Conservation (phyloP, 2,797 vertebrate species). For the Neosilurus hyrtlii region DNA sequence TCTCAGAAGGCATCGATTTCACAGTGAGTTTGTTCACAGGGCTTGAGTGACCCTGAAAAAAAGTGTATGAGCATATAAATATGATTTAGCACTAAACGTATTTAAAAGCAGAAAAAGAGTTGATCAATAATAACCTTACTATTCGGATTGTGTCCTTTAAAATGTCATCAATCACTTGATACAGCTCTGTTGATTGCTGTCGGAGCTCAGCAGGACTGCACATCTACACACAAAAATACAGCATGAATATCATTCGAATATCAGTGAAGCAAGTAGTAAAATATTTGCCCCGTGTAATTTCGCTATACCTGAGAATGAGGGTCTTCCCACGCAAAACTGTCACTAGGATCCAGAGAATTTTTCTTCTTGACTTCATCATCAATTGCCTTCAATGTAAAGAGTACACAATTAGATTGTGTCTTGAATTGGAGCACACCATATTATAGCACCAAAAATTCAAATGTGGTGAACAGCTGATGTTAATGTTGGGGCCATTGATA, state of each 20-base stretch:
- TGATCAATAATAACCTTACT: conserved; percentile 70
- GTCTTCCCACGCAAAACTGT: conserved; percentile 63
- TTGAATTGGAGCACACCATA: not conserved
- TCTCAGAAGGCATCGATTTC: conserved; percentile 58
- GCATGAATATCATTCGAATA: not conserved
- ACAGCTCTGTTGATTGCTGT: conserved; percentile 90
- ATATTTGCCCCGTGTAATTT: not conserved
- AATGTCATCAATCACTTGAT: conserved; percentile 88
- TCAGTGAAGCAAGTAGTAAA: not conserved
- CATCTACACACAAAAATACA: conserved; percentile 74
- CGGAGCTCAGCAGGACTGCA: conserved; percentile 88
- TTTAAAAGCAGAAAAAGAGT: conserved; percentile 10
- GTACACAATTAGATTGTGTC: conserved; percentile 22
- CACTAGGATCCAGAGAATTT: conserved; percentile 49
- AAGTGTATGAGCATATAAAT: not conserved
- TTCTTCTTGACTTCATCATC: conserved; percentile 76
- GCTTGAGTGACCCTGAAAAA: conserved; percentile 68
- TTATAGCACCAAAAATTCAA: not conserved
- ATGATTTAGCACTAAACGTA: not conserved
- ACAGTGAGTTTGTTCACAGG: conserved; percentile 68
- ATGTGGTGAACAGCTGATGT: not conserved
- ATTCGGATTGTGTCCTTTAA: conserved; percentile 77
- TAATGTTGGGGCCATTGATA: not conserved
- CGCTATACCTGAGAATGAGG: conserved; percentile 79
- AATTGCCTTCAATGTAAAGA: conserved; percentile 65